phyloP scores from a whole-genome alignment of 2,888 invertebrate species.

The Ephialtes manifestator region DNA sequence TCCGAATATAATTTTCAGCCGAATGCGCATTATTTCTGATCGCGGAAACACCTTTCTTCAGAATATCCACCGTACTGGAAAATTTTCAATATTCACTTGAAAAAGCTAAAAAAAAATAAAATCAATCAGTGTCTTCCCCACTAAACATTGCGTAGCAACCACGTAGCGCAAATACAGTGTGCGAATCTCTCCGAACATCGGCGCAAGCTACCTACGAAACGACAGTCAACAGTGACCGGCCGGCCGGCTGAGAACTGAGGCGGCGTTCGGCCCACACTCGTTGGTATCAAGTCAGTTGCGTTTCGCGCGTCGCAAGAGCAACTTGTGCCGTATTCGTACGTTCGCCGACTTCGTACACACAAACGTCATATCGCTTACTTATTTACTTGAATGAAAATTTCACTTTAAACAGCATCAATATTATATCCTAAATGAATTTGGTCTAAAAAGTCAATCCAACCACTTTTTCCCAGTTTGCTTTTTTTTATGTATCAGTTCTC shows the following conservation, averaged over 20 bases:
- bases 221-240: neutral
- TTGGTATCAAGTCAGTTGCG: conserved; percentile 78
- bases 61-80: too few species aligned
- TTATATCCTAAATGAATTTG: neutral
- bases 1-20: too few species aligned
- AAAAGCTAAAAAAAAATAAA: too few species aligned
- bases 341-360: neutral
- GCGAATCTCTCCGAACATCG: too few species aligned
- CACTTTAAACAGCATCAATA: neutral
- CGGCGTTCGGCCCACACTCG: neutral
- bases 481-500: neutral
- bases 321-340: conserved; percentile 70
- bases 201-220: neutral
- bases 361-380: conserved; percentile 9
- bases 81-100: too few species aligned
- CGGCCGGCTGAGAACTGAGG: neutral
- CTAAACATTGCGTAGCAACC: too few species aligned
- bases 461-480: neutral
- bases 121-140: too few species aligned
- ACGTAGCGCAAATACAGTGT: too few species aligned
- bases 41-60: too few species aligned
- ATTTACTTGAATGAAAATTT: conserved; percentile 16
- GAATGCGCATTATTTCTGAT: too few species aligned
- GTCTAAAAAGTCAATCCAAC: neutral
- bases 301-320: conserved; percentile 81